These are phyloP conservation scores for Dasyurus viverrinus DNA, from an alignment of 2,113 vertebrate genomes.

Conservation along the genomic window DNA sequence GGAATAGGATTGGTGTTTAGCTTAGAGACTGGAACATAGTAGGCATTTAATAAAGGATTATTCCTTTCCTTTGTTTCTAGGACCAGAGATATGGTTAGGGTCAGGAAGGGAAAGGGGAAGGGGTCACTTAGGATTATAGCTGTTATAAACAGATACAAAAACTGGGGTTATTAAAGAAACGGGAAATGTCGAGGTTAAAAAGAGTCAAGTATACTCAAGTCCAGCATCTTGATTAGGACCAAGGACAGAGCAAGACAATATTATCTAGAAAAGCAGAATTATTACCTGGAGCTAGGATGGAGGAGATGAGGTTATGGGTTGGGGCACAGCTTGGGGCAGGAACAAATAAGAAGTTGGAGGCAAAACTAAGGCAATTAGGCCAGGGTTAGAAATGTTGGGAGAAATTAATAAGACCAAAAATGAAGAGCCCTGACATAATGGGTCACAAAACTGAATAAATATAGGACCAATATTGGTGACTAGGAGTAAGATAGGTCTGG, in stretches of 20 bases:
- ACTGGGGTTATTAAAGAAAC: background rate
- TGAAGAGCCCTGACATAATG: background rate
- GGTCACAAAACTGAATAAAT: background rate
- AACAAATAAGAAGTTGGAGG: background rate
- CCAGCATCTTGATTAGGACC: conserved; percentile 22
- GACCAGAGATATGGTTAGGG: background rate
- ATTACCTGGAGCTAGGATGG: background rate
- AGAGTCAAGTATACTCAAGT: background rate
- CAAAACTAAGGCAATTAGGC: background rate
- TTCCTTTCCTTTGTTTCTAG: background rate
- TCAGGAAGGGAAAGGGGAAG: too few relatives aligned
- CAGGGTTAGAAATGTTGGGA: background rate
- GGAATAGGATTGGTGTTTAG: background rate
- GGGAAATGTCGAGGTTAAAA: background rate
- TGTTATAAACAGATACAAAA: background rate
- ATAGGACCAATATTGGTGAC: background rate
- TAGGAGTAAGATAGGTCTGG: background rate
- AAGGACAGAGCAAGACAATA: conserved; percentile 62
- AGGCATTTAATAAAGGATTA: background rate
- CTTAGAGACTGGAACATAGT: background rate
- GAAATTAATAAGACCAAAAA: background rate
- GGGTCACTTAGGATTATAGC: background rate
- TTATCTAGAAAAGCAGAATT: conserved; percentile 70
- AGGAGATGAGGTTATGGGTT: background rate
- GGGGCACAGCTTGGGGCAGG: background rate